These are phyloP conservation scores for Oreocharis arfaki DNA, from an alignment of 2,113 vertebrate genomes.

Conservation along the genomic window DNA sequence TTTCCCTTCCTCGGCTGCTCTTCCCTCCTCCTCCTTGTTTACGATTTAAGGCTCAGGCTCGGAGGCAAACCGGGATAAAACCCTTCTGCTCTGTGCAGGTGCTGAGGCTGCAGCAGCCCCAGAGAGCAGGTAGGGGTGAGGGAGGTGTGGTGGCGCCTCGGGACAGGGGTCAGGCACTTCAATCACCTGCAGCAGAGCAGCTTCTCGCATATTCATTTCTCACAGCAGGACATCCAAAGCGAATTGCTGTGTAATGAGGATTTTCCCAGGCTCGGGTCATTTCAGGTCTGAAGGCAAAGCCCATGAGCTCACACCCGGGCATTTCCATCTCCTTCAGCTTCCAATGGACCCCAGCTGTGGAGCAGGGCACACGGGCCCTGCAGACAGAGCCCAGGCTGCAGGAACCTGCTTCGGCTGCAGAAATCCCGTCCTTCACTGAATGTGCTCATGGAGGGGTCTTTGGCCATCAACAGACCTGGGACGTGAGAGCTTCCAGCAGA, in stretches of 20 bases:
- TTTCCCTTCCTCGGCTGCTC: background rate
- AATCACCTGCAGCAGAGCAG: background rate
- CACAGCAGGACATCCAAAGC: background rate
- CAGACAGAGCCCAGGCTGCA: background rate
- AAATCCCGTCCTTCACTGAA: background rate
- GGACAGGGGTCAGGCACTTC: background rate
- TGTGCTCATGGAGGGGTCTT: rapidly evolving
- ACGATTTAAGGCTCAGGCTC: background rate
- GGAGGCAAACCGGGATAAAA: background rate
- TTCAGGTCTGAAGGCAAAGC: background rate
- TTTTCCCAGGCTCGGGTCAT: background rate
- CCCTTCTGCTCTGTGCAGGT: background rate
- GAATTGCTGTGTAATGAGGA: background rate
- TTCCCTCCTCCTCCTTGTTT: background rate
- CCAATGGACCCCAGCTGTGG: rapidly evolving
- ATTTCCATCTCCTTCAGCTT: background rate
- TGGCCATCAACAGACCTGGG: background rate
- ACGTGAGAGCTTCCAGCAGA: background rate
- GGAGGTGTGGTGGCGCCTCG: background rate
- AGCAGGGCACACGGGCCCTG: background rate
- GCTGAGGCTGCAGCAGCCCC: background rate
- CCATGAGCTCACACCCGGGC: background rate
- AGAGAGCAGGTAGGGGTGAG: background rate
- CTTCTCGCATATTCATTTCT: background rate
- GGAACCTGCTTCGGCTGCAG: background rate